Base-by-base conservation (phyloP, 2,797 vertebrate species). In the Pangasius larnaudii region DNA sequence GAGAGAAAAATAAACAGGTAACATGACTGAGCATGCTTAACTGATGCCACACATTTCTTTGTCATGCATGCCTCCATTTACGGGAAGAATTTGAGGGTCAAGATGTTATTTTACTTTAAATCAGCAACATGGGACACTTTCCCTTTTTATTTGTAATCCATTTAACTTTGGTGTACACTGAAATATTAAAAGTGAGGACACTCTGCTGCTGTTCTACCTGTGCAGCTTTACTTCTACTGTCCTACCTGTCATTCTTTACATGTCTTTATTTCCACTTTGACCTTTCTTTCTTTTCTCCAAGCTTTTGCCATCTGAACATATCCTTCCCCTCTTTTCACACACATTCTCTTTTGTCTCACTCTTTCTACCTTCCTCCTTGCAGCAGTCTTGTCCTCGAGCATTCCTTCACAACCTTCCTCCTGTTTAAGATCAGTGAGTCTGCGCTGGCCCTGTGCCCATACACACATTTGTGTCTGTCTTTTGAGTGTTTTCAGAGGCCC, bases 401-500 rank as follows among this genome's bases (percentile, higher is more conserved):
- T 95, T 97, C 95, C 95, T 96, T 95, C 93, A 92, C 92, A 91
- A 95, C 94, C 93, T 96, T 95, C 93, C 91, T 91, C 93, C 93
- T 94, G 94, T 94, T 96, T 95, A 94, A 95, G 95, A 96, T 95
- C 95, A 95, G 79, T 87, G 88, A 89, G 91, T 95, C 95, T 95
- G 95, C 87, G 84, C 95, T 98, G 97, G 97, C 97, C 95, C 91
- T 83, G 92, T 97, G 97, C 97, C 97, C 96, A 95, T 94, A 94
- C 95, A 95, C 96, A 97, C 96, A 97, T 98, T 97, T 97, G 94
- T 95, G 96, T 97, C 95, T 96, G 97, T 94, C 93, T 96, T 96
- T 94, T 95, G 95, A 97, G 95, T 95, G 95, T 96, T 97, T 96
- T 96, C 95, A 96, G 96, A 97, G 96, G 95, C 95, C 96, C 95